phyloP scores from a whole-genome alignment of 2,888 invertebrate genomes.

The Conchocele bisecta region DNA sequence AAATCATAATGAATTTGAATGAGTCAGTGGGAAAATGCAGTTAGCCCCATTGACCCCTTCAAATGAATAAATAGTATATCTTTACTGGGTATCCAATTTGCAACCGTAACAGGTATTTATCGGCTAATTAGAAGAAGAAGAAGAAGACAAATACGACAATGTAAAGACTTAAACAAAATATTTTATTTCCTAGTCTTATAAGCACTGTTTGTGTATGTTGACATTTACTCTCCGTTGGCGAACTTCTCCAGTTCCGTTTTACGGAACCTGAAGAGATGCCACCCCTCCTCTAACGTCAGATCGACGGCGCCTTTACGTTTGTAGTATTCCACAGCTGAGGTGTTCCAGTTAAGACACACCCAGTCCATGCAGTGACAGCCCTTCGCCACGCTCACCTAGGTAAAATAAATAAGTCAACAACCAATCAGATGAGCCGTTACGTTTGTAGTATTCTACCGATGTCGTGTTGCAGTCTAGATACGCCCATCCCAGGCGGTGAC shows the following conservation, averaged over 20 bases:
- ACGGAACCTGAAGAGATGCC: slow-evolving; percentile 60
- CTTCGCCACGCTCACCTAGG: slow-evolving; percentile 80
- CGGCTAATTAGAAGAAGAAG: too few relatives aligned
- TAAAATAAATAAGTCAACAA: background rate
- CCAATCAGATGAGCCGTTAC: slow-evolving; percentile 45
- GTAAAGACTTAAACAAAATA: too few relatives aligned
- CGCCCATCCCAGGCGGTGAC: slow-evolving; percentile 56
- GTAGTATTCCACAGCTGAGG: slow-evolving; percentile 52
- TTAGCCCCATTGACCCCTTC: too few relatives aligned
- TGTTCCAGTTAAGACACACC: slow-evolving; percentile 55
- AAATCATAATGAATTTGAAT: too few relatives aligned
- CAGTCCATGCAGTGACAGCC: slow-evolving; percentile 57
- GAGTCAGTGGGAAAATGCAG: too few relatives aligned
- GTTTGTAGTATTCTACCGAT: slow-evolving; percentile 56
- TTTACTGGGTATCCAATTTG: too few relatives aligned
- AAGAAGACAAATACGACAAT: too few relatives aligned
- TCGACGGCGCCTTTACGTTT: slow-evolving; percentile 53
- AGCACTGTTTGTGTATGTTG: too few relatives aligned
- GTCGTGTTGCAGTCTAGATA: slow-evolving; percentile 52
- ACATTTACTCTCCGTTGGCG: slow-evolving; percentile 18
- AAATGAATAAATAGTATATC: too few relatives aligned
- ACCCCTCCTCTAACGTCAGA: slow-evolving; percentile 46
- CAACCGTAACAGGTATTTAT: too few relatives aligned
- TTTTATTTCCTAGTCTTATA: too few relatives aligned
- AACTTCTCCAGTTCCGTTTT: slow-evolving; percentile 38